Evolutionary conservation across 2,888 invertebrate genomes (phyloP), one percentile per base, ranked within the genome.

Genomic region (Euzophera pinguis): DNA sequence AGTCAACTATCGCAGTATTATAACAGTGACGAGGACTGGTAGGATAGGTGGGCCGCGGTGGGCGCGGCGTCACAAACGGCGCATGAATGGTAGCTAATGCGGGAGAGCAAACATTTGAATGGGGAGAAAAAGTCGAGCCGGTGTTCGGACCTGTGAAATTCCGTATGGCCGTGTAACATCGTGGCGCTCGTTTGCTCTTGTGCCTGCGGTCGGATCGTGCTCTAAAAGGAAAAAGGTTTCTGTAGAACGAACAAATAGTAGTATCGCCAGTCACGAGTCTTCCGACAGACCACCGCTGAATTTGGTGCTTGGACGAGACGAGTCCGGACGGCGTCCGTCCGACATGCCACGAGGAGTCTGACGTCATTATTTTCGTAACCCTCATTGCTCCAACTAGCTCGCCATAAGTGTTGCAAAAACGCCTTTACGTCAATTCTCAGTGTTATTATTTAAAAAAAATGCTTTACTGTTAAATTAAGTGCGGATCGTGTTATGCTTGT

Each of bases 1-100:
- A 90, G 89, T 90, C 90, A 89, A 89, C 85, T 84, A 85, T 84
- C 89, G 85, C 90, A 90, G 90, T 90, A 90, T 90, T 90, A 90
- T 90, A 85, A 85, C 86, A 87, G 87, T 87, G 85, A 83, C 87
- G 85, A 86, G 85, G 81, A 86, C 85, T 84, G 88, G 84, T 86
- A 84, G 84, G 87, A 84, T 75, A 78, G 81, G 79, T 78, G 79
- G 67, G 65, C 60, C 65, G 81, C 84, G 84, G 84, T 80, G 84
- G 84, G 80, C 78, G 82, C 84, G 81, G 83, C 72, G 79, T 74
- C 72, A 73, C 78, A 78, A 83, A 84, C 81, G 85, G 73, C 79
- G 77, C 78, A 78, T 81, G 78, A 82, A 86, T 88, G 86, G 88
- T 87, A 88, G 88, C 88, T 81, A 83, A 78, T 82, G 85, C 84